Percentiles rank a stretch among this genome's conserved stretches.
Conservation (phyloP, 2,888 invertebrate genomes). For the Girardia tigrina region DNA sequence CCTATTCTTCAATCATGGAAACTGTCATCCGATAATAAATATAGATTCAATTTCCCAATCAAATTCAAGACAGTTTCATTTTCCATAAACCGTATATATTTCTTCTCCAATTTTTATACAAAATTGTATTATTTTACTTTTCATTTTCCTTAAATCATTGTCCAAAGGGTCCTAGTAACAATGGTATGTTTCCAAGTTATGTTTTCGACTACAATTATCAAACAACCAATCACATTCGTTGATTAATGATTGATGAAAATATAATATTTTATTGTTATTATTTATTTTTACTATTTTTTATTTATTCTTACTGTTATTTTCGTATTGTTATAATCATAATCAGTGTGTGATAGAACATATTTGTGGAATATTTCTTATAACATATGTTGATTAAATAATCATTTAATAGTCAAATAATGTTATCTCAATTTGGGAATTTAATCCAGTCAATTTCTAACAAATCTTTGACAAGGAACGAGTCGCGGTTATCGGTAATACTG, state of each 20-base stretch:
- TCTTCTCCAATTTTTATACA: neutral
- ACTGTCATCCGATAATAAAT: neutral
- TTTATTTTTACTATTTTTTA: too few species aligned
- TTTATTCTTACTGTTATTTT: too few species aligned
- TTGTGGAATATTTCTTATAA: too few species aligned
- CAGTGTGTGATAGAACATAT: too few species aligned
- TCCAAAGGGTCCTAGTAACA: neutral
- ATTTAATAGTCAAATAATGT: neutral
- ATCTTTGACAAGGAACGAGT: neutral
- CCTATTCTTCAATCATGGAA: neutral
- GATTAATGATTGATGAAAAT: too few species aligned
- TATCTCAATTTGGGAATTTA: neutral
- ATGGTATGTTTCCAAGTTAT: neutral
- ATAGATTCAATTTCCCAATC: neutral
- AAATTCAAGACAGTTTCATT: neutral
- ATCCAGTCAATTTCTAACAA: neutral
- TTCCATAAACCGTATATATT: neutral
- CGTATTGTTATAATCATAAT: too few species aligned
- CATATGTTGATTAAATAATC: neutral
- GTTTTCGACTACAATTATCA: neutral
- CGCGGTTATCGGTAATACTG: neutral
- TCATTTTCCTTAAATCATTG: neutral
- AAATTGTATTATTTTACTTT: too few species aligned
- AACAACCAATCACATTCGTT: constrained; percentile 6
- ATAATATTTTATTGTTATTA: too few species aligned